Evolutionary conservation across 2,113 vertebrate genomes (phyloP).

Genomic region (Erpornis zantholeuca): DNA sequence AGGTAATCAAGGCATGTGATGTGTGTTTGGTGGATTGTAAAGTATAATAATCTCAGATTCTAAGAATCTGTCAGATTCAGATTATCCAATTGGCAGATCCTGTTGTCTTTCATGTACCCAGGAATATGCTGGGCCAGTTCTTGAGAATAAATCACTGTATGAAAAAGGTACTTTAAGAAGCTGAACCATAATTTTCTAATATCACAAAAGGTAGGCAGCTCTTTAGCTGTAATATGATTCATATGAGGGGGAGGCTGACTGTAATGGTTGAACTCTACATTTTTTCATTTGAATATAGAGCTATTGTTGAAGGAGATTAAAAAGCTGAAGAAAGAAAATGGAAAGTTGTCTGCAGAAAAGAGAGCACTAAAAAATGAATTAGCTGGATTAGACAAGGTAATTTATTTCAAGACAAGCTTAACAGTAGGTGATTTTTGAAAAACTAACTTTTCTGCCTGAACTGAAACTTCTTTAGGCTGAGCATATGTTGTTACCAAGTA

Average conservation of each 20-base stretch:
- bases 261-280: slow-evolving; percentile 24
- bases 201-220: neutral
- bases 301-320: slow-evolving; percentile 67
- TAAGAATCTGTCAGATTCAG: neutral
- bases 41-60: neutral
- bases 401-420: slow-evolving; percentile 11
- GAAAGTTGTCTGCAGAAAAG: slow-evolving; percentile 63
- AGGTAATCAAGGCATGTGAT: neutral
- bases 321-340: slow-evolving; percentile 69
- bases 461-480: neutral
- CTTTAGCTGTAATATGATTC: slow-evolving; percentile 22
- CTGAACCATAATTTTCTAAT: slow-evolving; percentile 18
- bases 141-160: neutral
- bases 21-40: neutral
- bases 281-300: slow-evolving; percentile 57
- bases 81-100: neutral
- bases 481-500: neutral
- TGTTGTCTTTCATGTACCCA: neutral
- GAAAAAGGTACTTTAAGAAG: neutral
- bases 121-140: neutral
- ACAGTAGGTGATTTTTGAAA: neutral
- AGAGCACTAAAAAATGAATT: slow-evolving; percentile 64
- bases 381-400: slow-evolving; percentile 68
- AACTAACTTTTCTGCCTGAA: neutral
- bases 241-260: slow-evolving; percentile 29